phyloP scores from a whole-genome alignment of 2,888 invertebrate species.

The Schrankia costaestrigalis region DNA sequence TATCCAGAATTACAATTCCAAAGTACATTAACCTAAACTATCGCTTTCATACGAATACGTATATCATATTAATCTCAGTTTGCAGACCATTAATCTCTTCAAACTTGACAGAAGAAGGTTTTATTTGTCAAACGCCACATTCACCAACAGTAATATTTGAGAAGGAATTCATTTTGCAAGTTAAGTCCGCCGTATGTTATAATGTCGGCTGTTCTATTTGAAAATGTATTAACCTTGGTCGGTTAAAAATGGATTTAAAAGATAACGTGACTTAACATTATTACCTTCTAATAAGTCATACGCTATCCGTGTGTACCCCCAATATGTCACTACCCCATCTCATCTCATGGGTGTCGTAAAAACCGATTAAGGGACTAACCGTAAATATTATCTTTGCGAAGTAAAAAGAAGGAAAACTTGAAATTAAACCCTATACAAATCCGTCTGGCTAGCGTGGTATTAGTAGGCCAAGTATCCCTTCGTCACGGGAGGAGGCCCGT shows the following conservation, averaged over 20 bases:
- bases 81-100: constrained; percentile 28
- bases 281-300: constrained; percentile 20
- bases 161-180: constrained; percentile 35
- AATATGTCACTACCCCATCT: no score
- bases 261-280: constrained; percentile 20
- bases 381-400: no score
- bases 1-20: no score
- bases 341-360: no score
- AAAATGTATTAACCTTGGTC: constrained; percentile 34
- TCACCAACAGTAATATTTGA: constrained; percentile 28
- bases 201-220: constrained; percentile 26
- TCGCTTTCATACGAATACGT: constrained; percentile 10
- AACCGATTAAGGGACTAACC: no score
- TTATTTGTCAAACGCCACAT: constrained; percentile 36
- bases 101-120: constrained; percentile 29
- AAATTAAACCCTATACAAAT: no score
- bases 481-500: no score
- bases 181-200: constrained; percentile 36
- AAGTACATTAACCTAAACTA: no score
- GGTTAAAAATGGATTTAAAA: constrained; percentile 14
- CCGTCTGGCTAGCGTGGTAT: no score
- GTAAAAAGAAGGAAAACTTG: no score
- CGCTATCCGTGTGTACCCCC: no score
- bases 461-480: no score
- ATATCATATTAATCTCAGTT: constrained; percentile 26